phyloP scores from a whole-genome alignment of 2,888 invertebrate genomes.

The Gerris lacustris region DNA sequence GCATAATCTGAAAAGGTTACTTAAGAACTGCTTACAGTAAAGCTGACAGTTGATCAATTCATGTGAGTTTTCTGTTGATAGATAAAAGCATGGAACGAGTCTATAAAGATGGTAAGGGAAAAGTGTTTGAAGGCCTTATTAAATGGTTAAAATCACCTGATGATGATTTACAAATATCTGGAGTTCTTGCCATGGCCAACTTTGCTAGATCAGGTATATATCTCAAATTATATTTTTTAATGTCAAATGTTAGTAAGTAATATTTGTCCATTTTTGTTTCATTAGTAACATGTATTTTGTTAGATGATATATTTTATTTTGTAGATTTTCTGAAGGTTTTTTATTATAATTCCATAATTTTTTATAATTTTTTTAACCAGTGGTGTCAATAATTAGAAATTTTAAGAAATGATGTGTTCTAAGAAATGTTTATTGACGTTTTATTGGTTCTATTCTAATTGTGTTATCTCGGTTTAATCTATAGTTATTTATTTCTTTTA shows the following conservation, averaged over 20 bases:
- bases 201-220: constrained; percentile 60
- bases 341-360: no score
- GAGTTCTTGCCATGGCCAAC: constrained; percentile 74
- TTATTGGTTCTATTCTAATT: no score
- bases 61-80: constrained; percentile 35
- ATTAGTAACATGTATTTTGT: not conserved
- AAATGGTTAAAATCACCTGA: constrained; percentile 64
- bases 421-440: no score
- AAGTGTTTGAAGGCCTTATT: constrained; percentile 57
- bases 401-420: no score
- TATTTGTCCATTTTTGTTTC: not conserved
- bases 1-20: no score
- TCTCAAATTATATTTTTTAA: not conserved
- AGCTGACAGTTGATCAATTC: no score
- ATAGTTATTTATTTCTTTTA: no score
- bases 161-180: constrained; percentile 65
- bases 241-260: not conserved
- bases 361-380: no score
- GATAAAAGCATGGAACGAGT: constrained; percentile 77
- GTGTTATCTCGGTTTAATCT: no score
- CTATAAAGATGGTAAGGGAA: constrained; percentile 63
- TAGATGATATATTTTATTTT: not conserved
- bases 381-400: no score
- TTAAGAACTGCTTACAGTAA: no score
- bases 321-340: no score